Evolutionary conservation across 1,140 invertebrate species (phyloP).

Genomic region (Paraescarpia echinospica): DNA sequence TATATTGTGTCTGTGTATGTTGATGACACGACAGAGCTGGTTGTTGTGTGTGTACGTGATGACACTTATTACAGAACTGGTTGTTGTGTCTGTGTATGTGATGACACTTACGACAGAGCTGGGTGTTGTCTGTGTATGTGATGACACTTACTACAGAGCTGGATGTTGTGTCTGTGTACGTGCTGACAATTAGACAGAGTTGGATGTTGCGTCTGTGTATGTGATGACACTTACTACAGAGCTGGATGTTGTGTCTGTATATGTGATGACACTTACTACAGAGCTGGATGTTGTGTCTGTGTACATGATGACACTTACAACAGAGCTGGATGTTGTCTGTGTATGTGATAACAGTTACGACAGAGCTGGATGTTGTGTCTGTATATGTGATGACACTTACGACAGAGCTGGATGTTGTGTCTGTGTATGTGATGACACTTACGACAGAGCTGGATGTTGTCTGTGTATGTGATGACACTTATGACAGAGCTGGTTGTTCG

Average conservation of each 20-base stretch:
- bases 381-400: slow-evolving; percentile 63
- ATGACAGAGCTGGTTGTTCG: slow-evolving; percentile 63
- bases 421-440: neutral
- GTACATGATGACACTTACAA: neutral
- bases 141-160: neutral
- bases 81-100: too few species aligned
- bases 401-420: slow-evolving; percentile 67
- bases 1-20: too few species aligned
- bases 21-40: too few species aligned
- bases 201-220: slow-evolving; percentile 37
- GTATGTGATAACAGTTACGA: slow-evolving; percentile 63
- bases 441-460: neutral
- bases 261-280: slow-evolving; percentile 71
- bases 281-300: slow-evolving; percentile 62
- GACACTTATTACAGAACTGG: too few species aligned
- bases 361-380: slow-evolving; percentile 59
- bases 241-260: too few species aligned
- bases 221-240: slow-evolving; percentile 70
- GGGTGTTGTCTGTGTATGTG: too few species aligned
- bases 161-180: too few species aligned
- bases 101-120: neutral
- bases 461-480: slow-evolving; percentile 59
- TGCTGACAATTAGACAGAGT: slow-evolving; percentile 69
- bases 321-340: neutral
- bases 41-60: too few species aligned